Evolutionary conservation across 2,113 vertebrate species (phyloP).

Genomic region (Ptilorrhoa leucosticta): DNA sequence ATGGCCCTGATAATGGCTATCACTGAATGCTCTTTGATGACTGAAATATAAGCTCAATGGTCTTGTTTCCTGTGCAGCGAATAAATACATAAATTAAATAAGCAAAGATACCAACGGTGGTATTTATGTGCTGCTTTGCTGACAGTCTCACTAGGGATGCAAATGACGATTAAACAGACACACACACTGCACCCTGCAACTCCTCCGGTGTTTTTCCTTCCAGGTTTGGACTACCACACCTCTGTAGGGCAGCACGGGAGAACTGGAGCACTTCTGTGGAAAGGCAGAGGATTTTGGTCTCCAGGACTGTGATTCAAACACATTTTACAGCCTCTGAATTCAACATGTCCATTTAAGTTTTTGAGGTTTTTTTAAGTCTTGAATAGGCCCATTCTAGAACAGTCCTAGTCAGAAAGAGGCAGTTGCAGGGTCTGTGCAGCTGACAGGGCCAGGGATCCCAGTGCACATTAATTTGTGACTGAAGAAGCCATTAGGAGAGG

Average conservation of each 20-base stretch:
- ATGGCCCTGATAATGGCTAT: not conserved
- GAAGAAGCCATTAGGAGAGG: constrained; percentile 2
- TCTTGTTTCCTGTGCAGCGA: not conserved
- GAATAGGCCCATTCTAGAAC: not conserved
- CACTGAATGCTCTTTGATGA: not conserved
- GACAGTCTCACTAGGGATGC: not conserved
- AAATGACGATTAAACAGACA: not conserved
- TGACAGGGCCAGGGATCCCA: not conserved
- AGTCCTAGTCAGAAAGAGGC: not conserved
- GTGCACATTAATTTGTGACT: not conserved
- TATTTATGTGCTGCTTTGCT: not conserved
- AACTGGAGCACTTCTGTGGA: not conserved
- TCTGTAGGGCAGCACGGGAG: not conserved
- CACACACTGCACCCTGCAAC: not conserved
- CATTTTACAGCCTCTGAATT: not conserved
- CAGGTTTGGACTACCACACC: not conserved
- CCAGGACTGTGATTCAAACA: not conserved
- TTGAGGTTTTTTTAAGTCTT: not conserved
- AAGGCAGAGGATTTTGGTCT: not conserved
- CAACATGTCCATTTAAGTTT: not conserved
- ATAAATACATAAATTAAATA: not conserved
- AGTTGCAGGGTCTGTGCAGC: not conserved
- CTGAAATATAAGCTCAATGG: not conserved
- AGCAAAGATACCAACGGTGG: not conserved
- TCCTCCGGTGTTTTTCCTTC: not conserved